phyloP scores from a whole-genome alignment of 2,888 invertebrate genomes.

The Pedicia rivosa region DNA sequence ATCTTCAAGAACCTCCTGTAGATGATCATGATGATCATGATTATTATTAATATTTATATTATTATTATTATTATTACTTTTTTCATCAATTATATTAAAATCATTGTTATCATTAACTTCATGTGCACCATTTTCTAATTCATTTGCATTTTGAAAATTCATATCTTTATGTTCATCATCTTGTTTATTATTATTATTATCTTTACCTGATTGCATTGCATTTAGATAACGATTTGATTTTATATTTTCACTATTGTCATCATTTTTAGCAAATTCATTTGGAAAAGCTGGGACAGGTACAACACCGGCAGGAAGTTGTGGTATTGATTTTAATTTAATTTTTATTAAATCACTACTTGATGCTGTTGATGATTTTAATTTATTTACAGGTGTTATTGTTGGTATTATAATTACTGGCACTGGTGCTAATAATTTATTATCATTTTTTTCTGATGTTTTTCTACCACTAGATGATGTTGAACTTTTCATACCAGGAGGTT shows the following conservation, averaged over 20 bases:
- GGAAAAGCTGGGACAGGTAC: constrained; percentile 23
- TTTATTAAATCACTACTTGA: too few relatives aligned
- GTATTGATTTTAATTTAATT: constrained; percentile 20
- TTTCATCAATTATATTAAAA: constrained; percentile 21
- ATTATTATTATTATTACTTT: constrained; percentile 12
- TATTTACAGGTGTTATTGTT: background rate
- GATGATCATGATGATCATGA: constrained; percentile 11
- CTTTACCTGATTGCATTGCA: background rate
- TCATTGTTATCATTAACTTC: constrained; percentile 26
- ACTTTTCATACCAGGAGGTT: constrained; percentile 21
- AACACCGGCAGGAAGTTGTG: constrained; percentile 25
- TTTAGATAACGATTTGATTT: constrained; percentile 2
- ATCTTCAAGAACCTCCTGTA: constrained; percentile 15
- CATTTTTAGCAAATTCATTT: constrained; percentile 16
- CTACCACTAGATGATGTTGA: constrained; percentile 11
- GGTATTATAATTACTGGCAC: background rate
- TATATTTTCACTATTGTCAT: constrained; percentile 8
- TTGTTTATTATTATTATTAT: constrained; percentile 18
- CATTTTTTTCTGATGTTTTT: background rate
- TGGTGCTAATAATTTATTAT: background rate
- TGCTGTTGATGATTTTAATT: background rate
- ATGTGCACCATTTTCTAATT: constrained; percentile 27
- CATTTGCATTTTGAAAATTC: constrained; percentile 8
- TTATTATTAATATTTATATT: constrained; percentile 18
- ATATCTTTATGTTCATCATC: background rate